Conservation (phyloP, 2,797 vertebrate species). For the Onychomys arenicola region DNA sequence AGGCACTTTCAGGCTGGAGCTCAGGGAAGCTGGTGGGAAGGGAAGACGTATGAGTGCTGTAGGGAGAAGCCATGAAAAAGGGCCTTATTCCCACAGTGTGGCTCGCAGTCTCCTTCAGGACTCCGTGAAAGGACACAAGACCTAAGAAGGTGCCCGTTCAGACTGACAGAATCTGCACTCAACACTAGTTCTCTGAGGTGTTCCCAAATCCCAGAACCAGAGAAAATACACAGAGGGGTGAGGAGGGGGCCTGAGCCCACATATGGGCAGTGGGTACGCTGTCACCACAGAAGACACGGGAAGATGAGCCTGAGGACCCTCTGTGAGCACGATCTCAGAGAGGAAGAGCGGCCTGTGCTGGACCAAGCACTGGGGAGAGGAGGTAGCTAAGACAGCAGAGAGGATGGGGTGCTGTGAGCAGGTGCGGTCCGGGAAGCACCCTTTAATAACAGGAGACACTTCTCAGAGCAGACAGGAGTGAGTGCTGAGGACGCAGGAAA, state of each 20-base stretch:
- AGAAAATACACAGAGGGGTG: not conserved
- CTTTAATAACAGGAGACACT: not conserved
- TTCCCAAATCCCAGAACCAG: not conserved
- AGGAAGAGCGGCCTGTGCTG: not conserved
- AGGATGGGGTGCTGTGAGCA: not conserved
- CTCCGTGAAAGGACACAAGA: not conserved
- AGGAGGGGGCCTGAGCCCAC: not conserved
- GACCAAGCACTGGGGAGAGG: not conserved
- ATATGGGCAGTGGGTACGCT: not conserved
- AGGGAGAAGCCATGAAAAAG: not conserved
- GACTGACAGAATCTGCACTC: not conserved
- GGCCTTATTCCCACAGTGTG: not conserved
- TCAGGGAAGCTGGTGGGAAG: not conserved
- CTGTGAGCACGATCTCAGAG: not conserved
- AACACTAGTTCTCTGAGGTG: not conserved
- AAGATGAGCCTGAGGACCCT: not conserved
- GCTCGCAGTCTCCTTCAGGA: not conserved
- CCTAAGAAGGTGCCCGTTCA: not conserved
- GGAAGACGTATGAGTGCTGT: accelerated
- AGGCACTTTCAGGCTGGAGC: not conserved
- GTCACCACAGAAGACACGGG: not conserved
- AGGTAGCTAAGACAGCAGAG: not conserved
- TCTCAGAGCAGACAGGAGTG: not conserved
- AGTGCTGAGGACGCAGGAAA: not conserved
- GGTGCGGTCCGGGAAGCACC: not conserved